Conservation (phyloP, 2,113 vertebrate genomes). For the Oophaga pumilio region DNA sequence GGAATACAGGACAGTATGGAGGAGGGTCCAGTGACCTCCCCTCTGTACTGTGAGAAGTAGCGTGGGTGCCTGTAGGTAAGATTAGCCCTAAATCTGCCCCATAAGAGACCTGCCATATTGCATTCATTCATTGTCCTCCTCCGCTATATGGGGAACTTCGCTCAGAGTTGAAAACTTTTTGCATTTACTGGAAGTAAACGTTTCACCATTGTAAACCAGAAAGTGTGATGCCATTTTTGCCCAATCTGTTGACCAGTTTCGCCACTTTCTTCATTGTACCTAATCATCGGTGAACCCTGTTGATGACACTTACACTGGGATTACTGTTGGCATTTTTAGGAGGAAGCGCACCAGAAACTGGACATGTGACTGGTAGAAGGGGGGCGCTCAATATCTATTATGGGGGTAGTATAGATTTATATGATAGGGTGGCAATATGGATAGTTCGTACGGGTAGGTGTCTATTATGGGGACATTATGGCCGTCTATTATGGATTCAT, state of each 20-base stretch:
- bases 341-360: background rate
- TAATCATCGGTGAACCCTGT: background rate
- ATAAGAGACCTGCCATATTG: background rate
- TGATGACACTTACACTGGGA: background rate
- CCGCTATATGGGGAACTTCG: background rate
- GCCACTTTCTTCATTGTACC: background rate
- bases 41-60: background rate
- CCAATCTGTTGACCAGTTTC: background rate
- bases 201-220: too few relatives aligned
- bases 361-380: background rate
- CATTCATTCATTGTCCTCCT: background rate
- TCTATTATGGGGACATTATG: background rate
- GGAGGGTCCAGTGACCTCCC: background rate
- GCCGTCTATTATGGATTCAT: too few relatives aligned
- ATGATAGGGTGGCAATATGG: too few relatives aligned
- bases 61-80: conserved; percentile 40
- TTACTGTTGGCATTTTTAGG: too few relatives aligned
- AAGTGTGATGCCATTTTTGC: too few relatives aligned
- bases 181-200: background rate
- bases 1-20: background rate
- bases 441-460: background rate
- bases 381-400: background rate
- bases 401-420: background rate
- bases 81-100: background rate
- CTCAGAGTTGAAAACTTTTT: background rate